Conservation (phyloP, 2,113 vertebrate genomes). For the Tauraco erythrolophus region DNA sequence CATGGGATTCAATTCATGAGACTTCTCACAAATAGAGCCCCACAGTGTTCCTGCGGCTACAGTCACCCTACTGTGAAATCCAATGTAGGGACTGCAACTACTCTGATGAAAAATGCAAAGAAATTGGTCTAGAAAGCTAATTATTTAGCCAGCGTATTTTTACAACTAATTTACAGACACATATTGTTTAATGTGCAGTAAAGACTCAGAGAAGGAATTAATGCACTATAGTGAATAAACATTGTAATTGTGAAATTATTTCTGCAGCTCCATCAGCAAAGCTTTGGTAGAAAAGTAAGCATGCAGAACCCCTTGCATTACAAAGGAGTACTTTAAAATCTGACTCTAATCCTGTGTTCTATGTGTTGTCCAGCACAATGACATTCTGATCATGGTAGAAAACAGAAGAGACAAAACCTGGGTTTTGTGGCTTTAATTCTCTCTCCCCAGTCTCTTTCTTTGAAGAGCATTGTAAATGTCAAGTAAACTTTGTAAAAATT, state of each 20-base stretch:
- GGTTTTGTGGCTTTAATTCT: background rate
- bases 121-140: background rate
- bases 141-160: background rate
- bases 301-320: background rate
- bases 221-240: background rate
- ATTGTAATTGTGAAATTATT: constrained; percentile 11
- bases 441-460: background rate
- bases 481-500: background rate
- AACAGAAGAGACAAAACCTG: background rate
- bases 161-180: background rate
- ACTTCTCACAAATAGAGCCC: background rate
- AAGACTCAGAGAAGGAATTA: background rate
- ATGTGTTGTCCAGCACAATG: background rate
- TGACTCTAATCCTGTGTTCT: background rate
- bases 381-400: background rate
- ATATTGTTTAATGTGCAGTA: background rate
- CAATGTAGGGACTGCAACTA: background rate
- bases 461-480: background rate
- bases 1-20: constrained; percentile 31
- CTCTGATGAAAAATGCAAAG: constrained; percentile 12
- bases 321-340: background rate
- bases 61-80: constrained; percentile 34
- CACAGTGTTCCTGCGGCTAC: background rate
- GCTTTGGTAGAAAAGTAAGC: background rate
- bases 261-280: background rate